These are phyloP conservation scores for Polyommatus icarus DNA, from an alignment of 2,888 invertebrate genomes.

Conservation along the genomic window DNA sequence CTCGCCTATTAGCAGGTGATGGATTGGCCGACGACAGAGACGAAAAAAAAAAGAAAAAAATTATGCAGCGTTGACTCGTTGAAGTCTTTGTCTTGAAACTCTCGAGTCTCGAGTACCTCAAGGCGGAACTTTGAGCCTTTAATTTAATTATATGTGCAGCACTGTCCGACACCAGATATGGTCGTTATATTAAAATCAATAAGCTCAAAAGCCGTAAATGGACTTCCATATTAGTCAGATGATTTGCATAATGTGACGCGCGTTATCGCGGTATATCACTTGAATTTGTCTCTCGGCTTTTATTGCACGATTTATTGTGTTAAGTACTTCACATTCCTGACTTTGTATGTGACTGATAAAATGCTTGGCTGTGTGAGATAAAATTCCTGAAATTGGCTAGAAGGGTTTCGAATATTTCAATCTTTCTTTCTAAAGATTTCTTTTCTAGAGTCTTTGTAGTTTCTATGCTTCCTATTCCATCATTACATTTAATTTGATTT, in stretches of 20 bases:
- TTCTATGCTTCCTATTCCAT: not conserved
- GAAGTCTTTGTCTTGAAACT: constrained; percentile 22
- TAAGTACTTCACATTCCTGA: not conserved
- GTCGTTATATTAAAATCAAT: constrained; percentile 41
- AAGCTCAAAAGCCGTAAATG: constrained; percentile 41
- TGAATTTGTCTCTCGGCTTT: constrained; percentile 28
- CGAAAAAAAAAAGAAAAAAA: not conserved
- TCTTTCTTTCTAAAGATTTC: not conserved
- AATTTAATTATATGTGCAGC: constrained; percentile 27
- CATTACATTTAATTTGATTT: not conserved
- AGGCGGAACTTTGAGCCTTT: constrained; percentile 22
- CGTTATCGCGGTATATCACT: constrained; percentile 30
- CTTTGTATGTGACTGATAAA: not conserved
- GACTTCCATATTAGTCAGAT: constrained; percentile 49
- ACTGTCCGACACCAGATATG: constrained; percentile 32
- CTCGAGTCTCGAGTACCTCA: constrained; percentile 10
- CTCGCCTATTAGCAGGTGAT: constrained; percentile 9
- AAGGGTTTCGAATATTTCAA: not conserved
- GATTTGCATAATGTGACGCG: constrained; percentile 62
- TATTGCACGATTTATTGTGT: constrained; percentile 19
- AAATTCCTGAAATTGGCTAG: not conserved
- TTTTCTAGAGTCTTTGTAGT: not conserved
- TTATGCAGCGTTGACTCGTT: not conserved
- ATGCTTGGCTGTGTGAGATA: not conserved
- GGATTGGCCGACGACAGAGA: not conserved